These are phyloP conservation scores for Eretmocerus hayati DNA, from an alignment of 2,888 invertebrate genomes.

Conservation along the genomic window DNA sequence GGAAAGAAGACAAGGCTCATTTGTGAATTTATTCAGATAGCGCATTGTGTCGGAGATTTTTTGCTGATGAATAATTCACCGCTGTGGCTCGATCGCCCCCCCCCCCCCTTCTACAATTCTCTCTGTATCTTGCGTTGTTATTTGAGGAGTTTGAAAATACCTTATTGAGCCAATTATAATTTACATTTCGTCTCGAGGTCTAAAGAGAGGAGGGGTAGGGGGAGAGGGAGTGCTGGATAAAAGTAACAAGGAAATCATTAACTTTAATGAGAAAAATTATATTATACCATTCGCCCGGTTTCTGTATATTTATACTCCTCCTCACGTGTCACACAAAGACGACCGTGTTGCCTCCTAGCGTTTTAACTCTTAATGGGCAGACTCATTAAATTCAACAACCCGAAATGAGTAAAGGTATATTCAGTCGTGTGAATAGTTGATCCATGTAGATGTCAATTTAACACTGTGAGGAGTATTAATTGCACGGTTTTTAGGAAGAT, in stretches of 20 bases:
- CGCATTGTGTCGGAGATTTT: constrained; percentile 1
- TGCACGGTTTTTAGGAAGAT: no score
- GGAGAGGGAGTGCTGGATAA: no score
- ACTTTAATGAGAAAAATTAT: constrained; percentile 7
- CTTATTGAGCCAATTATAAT: constrained; percentile 1
- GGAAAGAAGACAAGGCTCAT: background rate
- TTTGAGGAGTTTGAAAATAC: background rate
- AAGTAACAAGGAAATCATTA: constrained; percentile 5
- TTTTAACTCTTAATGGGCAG: background rate
- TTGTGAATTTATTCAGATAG: constrained; percentile 1
- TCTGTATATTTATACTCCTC: background rate
- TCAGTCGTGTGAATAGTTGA: no score
- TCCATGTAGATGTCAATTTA: no score
- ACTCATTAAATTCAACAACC: background rate
- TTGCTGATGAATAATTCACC: background rate
- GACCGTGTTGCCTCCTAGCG: background rate
- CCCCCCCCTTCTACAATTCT: background rate
- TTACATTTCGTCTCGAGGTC: background rate
- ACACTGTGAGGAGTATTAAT: no score
- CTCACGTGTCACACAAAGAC: background rate
- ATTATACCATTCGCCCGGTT: background rate
- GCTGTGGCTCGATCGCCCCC: background rate
- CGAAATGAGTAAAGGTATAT: no score
- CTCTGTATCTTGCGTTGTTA: no score
- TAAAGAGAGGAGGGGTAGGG: no score